Evolutionary conservation across 2,888 invertebrate species (phyloP), one percentile per base, ranked within the genome.

Genomic region (Melanargia galathea): DNA sequence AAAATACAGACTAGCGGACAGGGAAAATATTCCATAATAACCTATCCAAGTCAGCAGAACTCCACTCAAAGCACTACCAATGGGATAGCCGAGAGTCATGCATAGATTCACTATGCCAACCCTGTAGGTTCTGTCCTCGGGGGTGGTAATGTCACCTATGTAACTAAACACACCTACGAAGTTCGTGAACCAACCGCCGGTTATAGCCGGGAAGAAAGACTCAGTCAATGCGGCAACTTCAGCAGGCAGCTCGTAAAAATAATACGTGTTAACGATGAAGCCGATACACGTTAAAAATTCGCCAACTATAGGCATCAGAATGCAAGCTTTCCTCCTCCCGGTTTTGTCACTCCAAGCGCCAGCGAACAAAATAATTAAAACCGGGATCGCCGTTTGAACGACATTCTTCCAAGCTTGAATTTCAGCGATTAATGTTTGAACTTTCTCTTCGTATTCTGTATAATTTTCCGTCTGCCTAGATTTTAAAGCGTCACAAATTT

Each of bases 51-150:
- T 91, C 57, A 94, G 75, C 63, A 97, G 84, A 6, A 97, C 92
- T 0, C 97, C 98, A 71, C 97, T 97, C 13, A 96, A 86, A 0
- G 97, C 96, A 87, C 97, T 95, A 0, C 98, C 98, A 10, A 97
- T 92, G 0, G 97, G 97, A 56, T 96, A 95, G 0, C 97, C 97
- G 20, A 97, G 87, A 0, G 97, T 96, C 78, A 96, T 95, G 82
- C 96, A 97, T 20, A 97, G 93, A 82, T 97, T 98, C 57, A 97
- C 95, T 60, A 97, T 94, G 6, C 97, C 97, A 43, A 98, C 96
- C 71, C 97, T 91, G 20, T 96, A 90, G 0, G 97, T 97, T 71
- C 97, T 92, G 57, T 95, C 95, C 78, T 97, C 95, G 58, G 94
- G 93, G 0, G 95, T 94, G 1, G 97, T 97, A 13, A 97, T 95